phyloP scores from a whole-genome alignment of 2,888 invertebrate species.

The Cryptus armator region DNA sequence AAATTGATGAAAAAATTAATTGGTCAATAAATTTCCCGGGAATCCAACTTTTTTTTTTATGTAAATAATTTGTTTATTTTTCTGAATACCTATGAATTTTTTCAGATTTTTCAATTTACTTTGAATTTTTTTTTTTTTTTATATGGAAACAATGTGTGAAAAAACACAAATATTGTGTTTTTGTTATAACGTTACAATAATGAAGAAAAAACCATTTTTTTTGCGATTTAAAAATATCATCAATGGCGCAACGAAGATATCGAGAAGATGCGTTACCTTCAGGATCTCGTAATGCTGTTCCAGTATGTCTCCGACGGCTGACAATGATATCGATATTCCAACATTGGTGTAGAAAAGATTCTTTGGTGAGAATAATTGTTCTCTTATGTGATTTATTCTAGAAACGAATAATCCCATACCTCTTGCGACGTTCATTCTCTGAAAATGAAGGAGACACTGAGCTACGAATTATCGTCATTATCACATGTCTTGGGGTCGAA shows the following conservation, averaged over 20 bases:
- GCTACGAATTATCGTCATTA: background rate
- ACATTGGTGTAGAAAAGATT: constrained; percentile 66
- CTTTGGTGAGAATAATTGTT: constrained; percentile 77
- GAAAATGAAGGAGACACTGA: constrained; percentile 49
- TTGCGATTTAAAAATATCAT: too few relatives aligned
- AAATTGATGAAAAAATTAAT: too few relatives aligned
- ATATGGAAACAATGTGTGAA: too few relatives aligned
- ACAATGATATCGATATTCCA: constrained; percentile 90
- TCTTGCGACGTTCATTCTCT: constrained; percentile 75
- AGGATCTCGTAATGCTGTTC: constrained; percentile 93
- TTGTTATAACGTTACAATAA: too few relatives aligned
- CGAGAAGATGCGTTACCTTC: constrained; percentile 75
- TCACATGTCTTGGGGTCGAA: background rate
- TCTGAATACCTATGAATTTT: too few relatives aligned
- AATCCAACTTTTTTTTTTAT: too few relatives aligned
- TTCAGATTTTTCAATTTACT: too few relatives aligned
- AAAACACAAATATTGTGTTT: too few relatives aligned
- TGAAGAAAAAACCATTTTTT: background rate
- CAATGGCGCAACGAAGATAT: background rate
- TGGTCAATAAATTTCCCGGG: too few relatives aligned
- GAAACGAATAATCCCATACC: constrained; percentile 68
- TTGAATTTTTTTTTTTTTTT: too few relatives aligned
- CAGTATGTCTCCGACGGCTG: constrained; percentile 92
- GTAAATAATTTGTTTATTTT: too few relatives aligned
- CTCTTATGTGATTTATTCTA: constrained; percentile 72